Base-by-base conservation (phyloP, 2,797 vertebrate species). In the Galaxias olidus region DNA sequence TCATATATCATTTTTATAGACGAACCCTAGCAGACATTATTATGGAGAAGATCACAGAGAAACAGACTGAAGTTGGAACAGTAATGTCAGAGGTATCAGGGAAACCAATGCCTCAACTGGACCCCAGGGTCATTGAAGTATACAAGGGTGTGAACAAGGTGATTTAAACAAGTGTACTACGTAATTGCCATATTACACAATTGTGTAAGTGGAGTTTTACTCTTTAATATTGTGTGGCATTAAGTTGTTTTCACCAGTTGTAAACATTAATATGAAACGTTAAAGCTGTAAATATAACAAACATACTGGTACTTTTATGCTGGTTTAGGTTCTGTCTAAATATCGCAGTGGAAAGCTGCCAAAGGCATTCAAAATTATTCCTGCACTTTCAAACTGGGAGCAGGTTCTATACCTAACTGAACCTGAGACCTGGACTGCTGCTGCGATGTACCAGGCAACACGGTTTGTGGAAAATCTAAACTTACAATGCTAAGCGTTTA, bases 41-140 rank as follows among this genome's bases (percentile, higher is more conserved):
- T 80, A 95, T 98, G 96, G 98, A 97, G 86, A 99, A 98, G 87
- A 92, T 99, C 70, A 99, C 96, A 0, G 98, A 99, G 88, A 99
- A 99, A 86, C 94, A 99, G 89, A 99, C 97, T 0, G 98, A 99
- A 78, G 96, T 99, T 4, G 94, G 94, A 53, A 95, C 94, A 0
- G 92, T 91, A 52, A 92, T 99, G 92, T 99, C 97, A 0, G 97
- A 99, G 80, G 55, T 92, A 10, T 96, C 96, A 0, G 96, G 95
- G 15, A 79, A 77, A 49, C 95, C 93, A 1, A 78, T 95, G 93
- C 90, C 96, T 1, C 95, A 96, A 71, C 89, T 99, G 0, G 95
- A 99, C 63, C 93, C 96, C 1, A 92, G 96, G 1, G 72, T 99
- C 14, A 80, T 93, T 48, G 96, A 98, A 69, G 96, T 99, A 47